Percentiles rank a stretch among this genome's conserved stretches.
Conservation (phyloP, 2,113 vertebrate genomes). For the Aix galericulata region DNA sequence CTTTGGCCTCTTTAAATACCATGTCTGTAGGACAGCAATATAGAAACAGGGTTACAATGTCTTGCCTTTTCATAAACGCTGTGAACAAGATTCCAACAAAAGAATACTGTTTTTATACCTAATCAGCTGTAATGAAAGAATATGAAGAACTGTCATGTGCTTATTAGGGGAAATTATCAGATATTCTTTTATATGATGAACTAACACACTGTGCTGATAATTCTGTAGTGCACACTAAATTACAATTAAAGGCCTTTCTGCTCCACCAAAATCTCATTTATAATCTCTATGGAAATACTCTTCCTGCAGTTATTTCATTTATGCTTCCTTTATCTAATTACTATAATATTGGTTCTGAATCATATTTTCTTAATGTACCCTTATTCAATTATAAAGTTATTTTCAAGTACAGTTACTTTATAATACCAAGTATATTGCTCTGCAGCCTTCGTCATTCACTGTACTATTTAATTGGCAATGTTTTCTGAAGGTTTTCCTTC, state of each 20-base stretch:
- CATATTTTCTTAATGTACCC: conserved; percentile 80
- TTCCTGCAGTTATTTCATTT: conserved; percentile 82
- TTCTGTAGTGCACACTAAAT: conserved; percentile 82
- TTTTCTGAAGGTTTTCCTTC: conserved; percentile 46
- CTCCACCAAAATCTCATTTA: conserved; percentile 82
- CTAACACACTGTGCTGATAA: conserved; percentile 79
- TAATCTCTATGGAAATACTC: conserved; percentile 81
- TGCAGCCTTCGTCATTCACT: conserved; percentile 63
- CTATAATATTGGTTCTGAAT: conserved; percentile 82
- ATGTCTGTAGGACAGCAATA: neutral
- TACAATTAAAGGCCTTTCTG: conserved; percentile 82
- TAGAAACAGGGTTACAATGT: conserved; percentile 1
- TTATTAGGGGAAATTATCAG: conserved; percentile 81
- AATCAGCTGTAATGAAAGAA: conserved; percentile 78
- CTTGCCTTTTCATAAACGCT: conserved; percentile 48
- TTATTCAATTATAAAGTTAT: conserved; percentile 84
- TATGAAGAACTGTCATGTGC: conserved; percentile 80
- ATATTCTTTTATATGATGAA: conserved; percentile 78
- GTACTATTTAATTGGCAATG: conserved; percentile 49
- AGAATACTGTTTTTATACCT: conserved; percentile 73
- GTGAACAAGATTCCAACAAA: conserved; percentile 63
- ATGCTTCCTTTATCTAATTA: conserved; percentile 84
- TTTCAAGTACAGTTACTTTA: conserved; percentile 80
- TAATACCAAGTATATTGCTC: conserved; percentile 70
- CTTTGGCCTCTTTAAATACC: conserved; percentile 43